Percentiles rank a stretch among this genome's conserved stretches.
phyloP scores from a whole-genome alignment of 1,140 invertebrate genomes.

The Tetranychus cinnabarinus region DNA sequence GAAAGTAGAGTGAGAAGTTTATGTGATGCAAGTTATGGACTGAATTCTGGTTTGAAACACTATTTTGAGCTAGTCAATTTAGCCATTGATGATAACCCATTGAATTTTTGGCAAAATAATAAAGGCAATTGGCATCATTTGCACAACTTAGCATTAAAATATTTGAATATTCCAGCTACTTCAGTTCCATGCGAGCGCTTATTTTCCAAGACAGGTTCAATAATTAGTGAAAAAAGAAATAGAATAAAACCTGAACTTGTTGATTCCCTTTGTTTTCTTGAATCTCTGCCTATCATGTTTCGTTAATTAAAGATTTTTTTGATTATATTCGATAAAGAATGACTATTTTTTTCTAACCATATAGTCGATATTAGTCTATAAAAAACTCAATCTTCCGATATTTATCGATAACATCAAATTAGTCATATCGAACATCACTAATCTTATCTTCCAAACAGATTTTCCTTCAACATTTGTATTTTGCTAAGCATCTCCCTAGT shows the following conservation, averaged over 20 bases:
- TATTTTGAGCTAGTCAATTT: neutral
- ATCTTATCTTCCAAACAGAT: too few species aligned
- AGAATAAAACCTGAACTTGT: neutral
- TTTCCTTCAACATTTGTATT: too few species aligned
- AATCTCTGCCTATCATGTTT: too few species aligned
- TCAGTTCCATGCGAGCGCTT: neutral
- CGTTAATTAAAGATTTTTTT: too few species aligned
- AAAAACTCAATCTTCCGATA: too few species aligned
- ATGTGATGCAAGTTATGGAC: neutral
- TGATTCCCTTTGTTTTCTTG: too few species aligned
- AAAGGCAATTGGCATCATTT: neutral
- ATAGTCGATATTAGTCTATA: too few species aligned
- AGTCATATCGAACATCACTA: too few species aligned
- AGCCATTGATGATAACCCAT: neutral
- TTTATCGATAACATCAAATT: too few species aligned
- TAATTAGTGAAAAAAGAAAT: neutral
- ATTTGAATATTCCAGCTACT: neutral
- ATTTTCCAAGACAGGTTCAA: neutral
- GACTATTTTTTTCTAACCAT: too few species aligned
- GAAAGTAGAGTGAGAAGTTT: neutral
- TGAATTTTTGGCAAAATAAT: neutral
- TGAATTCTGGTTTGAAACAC: neutral
- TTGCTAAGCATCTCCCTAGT: too few species aligned
- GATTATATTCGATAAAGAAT: too few species aligned
- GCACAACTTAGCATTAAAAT: neutral